phyloP scores from a whole-genome alignment of 1,140 invertebrate genomes.

The Cherax quadricarinatus region DNA sequence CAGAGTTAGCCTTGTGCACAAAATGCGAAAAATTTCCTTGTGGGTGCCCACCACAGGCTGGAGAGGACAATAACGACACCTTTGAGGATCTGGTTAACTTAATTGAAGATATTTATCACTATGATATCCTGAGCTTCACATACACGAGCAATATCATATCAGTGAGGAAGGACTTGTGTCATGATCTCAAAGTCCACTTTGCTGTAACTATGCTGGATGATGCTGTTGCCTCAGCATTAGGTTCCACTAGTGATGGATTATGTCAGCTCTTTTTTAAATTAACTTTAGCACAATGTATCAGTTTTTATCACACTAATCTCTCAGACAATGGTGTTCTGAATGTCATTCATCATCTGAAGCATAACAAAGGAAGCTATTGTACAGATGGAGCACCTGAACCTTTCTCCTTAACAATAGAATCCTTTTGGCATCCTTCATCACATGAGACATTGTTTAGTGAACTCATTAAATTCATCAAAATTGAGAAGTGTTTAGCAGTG shows the following conservation, averaged over 20 bases:
- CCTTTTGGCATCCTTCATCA: background rate
- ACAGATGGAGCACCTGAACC: background rate
- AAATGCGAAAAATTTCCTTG: constrained; percentile 11
- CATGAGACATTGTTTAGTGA: background rate
- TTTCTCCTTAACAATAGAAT: constrained; percentile 37
- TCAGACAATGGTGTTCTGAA: background rate
- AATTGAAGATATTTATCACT: constrained; percentile 39
- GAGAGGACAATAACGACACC: background rate
- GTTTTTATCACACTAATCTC: constrained; percentile 4
- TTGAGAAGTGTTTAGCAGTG: background rate
- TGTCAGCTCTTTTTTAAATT: background rate
- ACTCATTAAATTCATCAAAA: background rate
- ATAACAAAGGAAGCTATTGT: background rate
- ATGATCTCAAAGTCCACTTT: constrained; percentile 35
- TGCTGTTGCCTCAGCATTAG: background rate
- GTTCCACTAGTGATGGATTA: background rate
- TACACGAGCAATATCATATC: background rate
- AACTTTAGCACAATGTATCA: constrained; percentile 19
- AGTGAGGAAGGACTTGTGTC: constrained; percentile 47
- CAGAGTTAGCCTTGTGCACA: background rate
- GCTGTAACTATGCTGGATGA: constrained; percentile 1
- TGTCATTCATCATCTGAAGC: constrained; percentile 8
- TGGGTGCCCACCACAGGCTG: background rate
- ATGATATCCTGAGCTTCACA: constrained; percentile 35
- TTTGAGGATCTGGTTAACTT: constrained; percentile 20